These are phyloP conservation scores for Himalopsyche anomala DNA, from an alignment of 2,888 invertebrate species.

Conservation along the genomic window DNA sequence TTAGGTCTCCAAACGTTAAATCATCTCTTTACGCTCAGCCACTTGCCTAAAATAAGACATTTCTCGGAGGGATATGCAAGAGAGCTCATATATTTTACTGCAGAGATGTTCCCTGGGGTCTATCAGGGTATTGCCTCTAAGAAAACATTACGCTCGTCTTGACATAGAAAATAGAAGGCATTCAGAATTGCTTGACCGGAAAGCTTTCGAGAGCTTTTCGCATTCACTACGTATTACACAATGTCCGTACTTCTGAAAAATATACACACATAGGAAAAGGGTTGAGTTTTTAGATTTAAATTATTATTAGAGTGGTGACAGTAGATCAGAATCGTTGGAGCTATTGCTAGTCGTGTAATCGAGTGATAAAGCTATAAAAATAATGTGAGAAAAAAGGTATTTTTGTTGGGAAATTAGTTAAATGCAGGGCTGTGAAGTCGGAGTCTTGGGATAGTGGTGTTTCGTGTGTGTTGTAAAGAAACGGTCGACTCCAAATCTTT, in stretches of 20 bases:
- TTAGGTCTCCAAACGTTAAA: slow-evolving; percentile 20
- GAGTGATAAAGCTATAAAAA: too few species aligned
- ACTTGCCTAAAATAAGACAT: slow-evolving; percentile 17
- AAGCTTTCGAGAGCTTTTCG: slow-evolving; percentile 8
- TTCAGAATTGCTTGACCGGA: slow-evolving; percentile 21
- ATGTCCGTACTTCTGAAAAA: neutral
- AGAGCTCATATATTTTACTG: slow-evolving; percentile 20
- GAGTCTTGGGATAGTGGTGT: too few species aligned
- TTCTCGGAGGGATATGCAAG: slow-evolving; percentile 10
- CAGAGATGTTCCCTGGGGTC: slow-evolving; percentile 17
- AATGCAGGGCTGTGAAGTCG: too few species aligned
- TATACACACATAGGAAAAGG: too few species aligned
- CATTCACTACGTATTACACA: slow-evolving; percentile 4
- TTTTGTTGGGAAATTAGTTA: too few species aligned
- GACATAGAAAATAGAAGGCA: slow-evolving; percentile 40
- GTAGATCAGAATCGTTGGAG: too few species aligned
- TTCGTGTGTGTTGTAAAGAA: too few species aligned
- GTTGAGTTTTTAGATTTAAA: too few species aligned
- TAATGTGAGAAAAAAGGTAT: too few species aligned
- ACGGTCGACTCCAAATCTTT: too few species aligned
- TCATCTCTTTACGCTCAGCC: slow-evolving; percentile 18
- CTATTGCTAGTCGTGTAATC: too few species aligned
- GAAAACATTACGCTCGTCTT: slow-evolving; percentile 22
- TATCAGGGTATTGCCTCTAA: slow-evolving; percentile 20
- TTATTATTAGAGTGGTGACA: too few species aligned